Base-by-base conservation (phyloP, 2,113 vertebrate species). In the Phalacrocorax aristotelis region DNA sequence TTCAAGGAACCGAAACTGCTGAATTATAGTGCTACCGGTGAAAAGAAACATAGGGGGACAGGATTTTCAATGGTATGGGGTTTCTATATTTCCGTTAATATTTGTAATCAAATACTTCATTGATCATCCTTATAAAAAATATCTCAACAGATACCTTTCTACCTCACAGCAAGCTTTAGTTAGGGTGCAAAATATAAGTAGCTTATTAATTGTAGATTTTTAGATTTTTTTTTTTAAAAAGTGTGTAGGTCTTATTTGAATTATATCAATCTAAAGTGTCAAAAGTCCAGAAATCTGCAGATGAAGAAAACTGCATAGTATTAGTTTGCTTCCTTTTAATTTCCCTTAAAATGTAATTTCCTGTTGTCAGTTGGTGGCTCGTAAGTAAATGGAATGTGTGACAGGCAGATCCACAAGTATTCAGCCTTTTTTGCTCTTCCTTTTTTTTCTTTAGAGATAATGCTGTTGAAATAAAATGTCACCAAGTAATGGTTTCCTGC, bases 391-490 rank as follows among this genome's bases (percentile, higher is more conserved):
- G 60, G 40, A 76, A 66, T 29, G 13, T 48, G 30, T 55, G 91
- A 80, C 25, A 70, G 54, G 68, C 13, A 83, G 70, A 83, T 79
- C 65, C 36, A 25, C 34, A 18, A 68, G 22, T 54, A 48, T 23
- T 71, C 26, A 57, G 13, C 10, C 44, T 15, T 74, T 44, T 78
- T 66, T 54, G 10, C 8, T 46, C 65, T 23, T 16, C 15, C 51
- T 61, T 68, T 27, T 40, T 71, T 81, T 42, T 27, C 16, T 85
- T 38, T 14, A 60, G 9, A 68, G 13, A 42, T 84, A 91, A 96
- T 70, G 54, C n/a, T 76, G 54, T 48, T 79, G 62, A 85, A 91
- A 95, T 93, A 92, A 93, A 94, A 94, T 88, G 44, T 62, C 85
- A 90, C 15, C 38, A 44, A 89, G 49, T 87, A 97, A 84, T 71